Evolutionary conservation across 2,797 vertebrate genomes (phyloP).

Genomic region (Podarcis siculus): DNA sequence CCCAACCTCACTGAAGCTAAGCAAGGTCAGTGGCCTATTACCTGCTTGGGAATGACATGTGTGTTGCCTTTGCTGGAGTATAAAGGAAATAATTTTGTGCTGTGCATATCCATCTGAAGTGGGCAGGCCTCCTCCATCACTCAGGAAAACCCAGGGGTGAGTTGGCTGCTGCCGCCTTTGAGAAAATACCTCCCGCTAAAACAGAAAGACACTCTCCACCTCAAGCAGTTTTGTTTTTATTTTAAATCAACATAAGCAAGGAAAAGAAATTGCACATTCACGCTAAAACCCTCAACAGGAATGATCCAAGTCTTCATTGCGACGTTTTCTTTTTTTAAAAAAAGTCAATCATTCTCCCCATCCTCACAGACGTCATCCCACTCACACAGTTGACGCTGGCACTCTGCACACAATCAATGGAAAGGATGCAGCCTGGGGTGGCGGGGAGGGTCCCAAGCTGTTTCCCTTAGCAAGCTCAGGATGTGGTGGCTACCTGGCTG

Average conservation of each 20-base stretch:
- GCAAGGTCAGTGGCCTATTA: too few relatives aligned
- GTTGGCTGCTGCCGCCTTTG: too few relatives aligned
- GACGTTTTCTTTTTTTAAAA: slow-evolving; percentile 37
- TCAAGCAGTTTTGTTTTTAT: slow-evolving; percentile 74
- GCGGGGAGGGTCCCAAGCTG: not conserved
- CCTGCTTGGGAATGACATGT: too few relatives aligned
- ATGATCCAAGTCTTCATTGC: slow-evolving; percentile 63
- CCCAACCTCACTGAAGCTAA: too few relatives aligned
- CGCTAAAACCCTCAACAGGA: slow-evolving; percentile 74
- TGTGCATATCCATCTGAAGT: too few relatives aligned
- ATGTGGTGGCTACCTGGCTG: not conserved
- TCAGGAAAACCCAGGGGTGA: too few relatives aligned
- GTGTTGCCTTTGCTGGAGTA: too few relatives aligned
- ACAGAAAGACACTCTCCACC: not conserved
- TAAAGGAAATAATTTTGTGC: too few relatives aligned
- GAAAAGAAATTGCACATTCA: slow-evolving; percentile 74
- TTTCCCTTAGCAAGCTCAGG: not conserved
- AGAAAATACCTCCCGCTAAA: slow-evolving; percentile 11
- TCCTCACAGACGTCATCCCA: rapidly evolving
- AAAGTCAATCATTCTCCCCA: slow-evolving; percentile 32
- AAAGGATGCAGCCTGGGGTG: not conserved
- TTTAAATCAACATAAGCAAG: slow-evolving; percentile 74
- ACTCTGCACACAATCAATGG: not conserved
- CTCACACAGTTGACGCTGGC: not conserved
- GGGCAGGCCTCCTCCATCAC: too few relatives aligned